A percentile compares a stretch with the other conserved stretches of the same genome.
These are phyloP conservation scores for Pardosa pseudoannulata DNA, from an alignment of 2,888 invertebrate genomes.

Conservation along the genomic window DNA sequence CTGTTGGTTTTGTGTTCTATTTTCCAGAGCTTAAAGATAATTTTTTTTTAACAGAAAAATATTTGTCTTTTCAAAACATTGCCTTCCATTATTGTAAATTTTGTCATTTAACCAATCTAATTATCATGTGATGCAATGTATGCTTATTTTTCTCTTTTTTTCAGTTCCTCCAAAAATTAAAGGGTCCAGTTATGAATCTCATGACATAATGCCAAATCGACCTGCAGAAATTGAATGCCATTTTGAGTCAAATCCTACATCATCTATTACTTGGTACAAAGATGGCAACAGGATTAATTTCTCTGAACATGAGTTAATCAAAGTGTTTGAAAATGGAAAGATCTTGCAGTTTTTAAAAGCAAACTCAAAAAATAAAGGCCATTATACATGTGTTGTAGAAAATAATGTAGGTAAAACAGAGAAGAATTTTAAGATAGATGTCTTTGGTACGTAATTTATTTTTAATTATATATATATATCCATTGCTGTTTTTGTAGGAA, in stretches of 20 bases:
- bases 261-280: slow-evolving; percentile 76
- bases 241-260: slow-evolving; percentile 74
- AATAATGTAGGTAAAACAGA: slow-evolving; percentile 76
- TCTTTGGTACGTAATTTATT: slow-evolving; percentile 63
- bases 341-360: slow-evolving; percentile 65
- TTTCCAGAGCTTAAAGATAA: too few relatives aligned
- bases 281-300: slow-evolving; percentile 71
- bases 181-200: slow-evolving; percentile 34
- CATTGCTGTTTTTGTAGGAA: too few relatives aligned
- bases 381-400: slow-evolving; percentile 75
- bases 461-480: too few relatives aligned
- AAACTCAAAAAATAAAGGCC: slow-evolving; percentile 74
- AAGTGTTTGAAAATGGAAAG: slow-evolving; percentile 45
- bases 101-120: too few relatives aligned
- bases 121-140: too few relatives aligned
- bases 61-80: too few relatives aligned
- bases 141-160: too few relatives aligned
- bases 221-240: slow-evolving; percentile 65
- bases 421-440: slow-evolving; percentile 74
- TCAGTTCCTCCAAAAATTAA: slow-evolving; percentile 56
- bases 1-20: too few relatives aligned
- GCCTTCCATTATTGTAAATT: too few relatives aligned
- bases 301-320: slow-evolving; percentile 32
- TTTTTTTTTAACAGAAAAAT: too few relatives aligned
- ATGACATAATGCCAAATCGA: slow-evolving; percentile 53